Evolutionary conservation across 2,113 vertebrate species (phyloP).

Genomic region (Pelusios castaneus): DNA sequence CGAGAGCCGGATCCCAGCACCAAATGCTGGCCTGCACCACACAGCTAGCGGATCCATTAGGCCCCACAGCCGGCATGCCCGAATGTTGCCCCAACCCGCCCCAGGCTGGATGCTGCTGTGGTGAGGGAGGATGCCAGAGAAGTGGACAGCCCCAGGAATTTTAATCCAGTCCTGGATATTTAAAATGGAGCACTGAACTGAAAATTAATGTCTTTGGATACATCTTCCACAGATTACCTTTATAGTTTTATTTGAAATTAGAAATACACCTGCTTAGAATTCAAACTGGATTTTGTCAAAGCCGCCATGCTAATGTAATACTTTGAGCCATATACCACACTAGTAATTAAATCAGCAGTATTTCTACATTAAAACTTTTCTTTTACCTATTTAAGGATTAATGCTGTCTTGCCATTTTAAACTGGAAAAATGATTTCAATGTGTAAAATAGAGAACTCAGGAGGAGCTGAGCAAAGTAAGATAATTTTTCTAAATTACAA

Average conservation of each 20-base stretch:
- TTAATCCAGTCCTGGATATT: background rate
- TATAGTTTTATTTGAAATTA: background rate
- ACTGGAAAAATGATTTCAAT: background rate
- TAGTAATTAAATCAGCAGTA: slow-evolving; percentile 36
- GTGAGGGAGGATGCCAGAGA: too few relatives aligned
- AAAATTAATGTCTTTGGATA: background rate
- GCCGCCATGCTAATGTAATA: slow-evolving; percentile 39
- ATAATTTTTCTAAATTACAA: too few relatives aligned
- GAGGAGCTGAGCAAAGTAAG: background rate
- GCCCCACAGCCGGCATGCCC: too few relatives aligned
- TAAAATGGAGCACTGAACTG: background rate
- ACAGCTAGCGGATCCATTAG: too few relatives aligned
- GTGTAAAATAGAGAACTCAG: background rate
- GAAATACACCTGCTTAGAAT: background rate
- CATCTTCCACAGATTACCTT: background rate
- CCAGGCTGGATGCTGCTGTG: too few relatives aligned
- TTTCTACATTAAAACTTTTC: background rate
- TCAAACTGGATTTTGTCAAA: background rate
- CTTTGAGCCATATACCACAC: slow-evolving; percentile 14
- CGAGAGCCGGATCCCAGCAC: too few relatives aligned
- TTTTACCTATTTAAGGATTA: slow-evolving; percentile 37
- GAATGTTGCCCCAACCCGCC: too few relatives aligned
- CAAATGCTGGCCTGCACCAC: too few relatives aligned
- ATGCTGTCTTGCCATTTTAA: background rate
- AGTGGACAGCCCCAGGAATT: too few relatives aligned